phyloP scores from a whole-genome alignment of 2,113 vertebrate genomes.

The Pyxicephalus adspersus region DNA sequence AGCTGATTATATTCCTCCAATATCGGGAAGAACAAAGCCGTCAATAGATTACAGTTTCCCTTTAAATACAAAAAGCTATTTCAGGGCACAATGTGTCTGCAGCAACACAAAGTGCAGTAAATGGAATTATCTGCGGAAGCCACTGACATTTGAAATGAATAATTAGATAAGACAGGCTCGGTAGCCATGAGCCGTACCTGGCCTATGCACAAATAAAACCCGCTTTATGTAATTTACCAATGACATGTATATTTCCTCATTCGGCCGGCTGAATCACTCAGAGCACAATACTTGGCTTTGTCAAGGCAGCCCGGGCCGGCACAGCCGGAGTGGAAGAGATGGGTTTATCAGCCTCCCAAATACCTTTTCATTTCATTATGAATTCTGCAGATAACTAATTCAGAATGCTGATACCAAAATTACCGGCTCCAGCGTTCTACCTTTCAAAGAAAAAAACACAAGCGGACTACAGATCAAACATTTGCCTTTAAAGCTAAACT shows the following conservation, averaged over 20 bases:
- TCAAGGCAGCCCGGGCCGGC: conserved; percentile 13
- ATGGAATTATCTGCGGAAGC: too few species aligned
- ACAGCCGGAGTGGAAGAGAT: not conserved
- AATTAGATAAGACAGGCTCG: not conserved
- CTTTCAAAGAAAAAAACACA: not conserved
- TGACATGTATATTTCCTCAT: not conserved
- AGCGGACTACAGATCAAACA: too few species aligned
- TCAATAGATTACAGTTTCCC: too few species aligned
- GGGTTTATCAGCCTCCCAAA: not conserved
- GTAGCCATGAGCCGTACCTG: not conserved
- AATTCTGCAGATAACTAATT: conserved; percentile 27
- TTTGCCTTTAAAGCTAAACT: too few species aligned
- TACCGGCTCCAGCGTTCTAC: not conserved
- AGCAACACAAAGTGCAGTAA: too few species aligned
- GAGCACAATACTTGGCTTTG: not conserved
- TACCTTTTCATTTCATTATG: not conserved
- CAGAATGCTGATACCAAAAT: not conserved
- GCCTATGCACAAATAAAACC: not conserved
- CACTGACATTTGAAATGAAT: too few species aligned
- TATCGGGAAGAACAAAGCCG: too few species aligned
- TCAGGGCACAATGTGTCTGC: too few species aligned
- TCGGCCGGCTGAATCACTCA: not conserved
- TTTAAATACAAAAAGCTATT: too few species aligned
- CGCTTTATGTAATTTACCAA: not conserved
- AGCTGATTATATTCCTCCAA: too few species aligned